Base-by-base conservation (phyloP, 2,797 vertebrate species). In the Xenentodon cancila region DNA sequence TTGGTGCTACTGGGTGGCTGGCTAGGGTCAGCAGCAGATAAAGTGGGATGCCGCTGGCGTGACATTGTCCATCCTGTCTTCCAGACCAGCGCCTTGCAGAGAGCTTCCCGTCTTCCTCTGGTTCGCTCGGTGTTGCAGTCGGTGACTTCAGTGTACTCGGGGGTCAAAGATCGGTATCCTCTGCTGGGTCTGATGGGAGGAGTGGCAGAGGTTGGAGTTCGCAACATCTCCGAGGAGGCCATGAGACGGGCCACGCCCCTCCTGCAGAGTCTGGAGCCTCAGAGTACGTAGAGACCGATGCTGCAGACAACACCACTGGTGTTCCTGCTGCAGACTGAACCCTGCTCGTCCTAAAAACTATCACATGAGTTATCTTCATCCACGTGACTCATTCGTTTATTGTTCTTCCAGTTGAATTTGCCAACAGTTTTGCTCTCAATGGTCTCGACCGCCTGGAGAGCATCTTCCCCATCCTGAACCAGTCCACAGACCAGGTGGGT, bases 361-460 rank as follows among this genome's bases (percentile, higher is more conserved):
- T 22, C 7, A 43, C 18, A 20, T 6, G 7, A 12, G 15, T 8
- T 6, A 7, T 21, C 15, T 55, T n/a, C 17, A 17, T 18, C 21
- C 15, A 20, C 55, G n/a, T 46, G 3, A 47, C 17, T 53, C 3
- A 8, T 7, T 18, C 25, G 3, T 27, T 9, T 52, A 34, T 52
- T 45, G 4, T 44, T 51, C 0, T 51, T 20, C 50, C 74, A 93
- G 93, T 94, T 48, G 81, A 89, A 20, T 68, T 68, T 0, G 84
- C 84, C 12, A 93, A 92, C 64, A 80, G 16, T 12, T 86, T 86
- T 1, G 92, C 84, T 1, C 78, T 91, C 1, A 53, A 72, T 7
- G 89, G 92, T 25, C 75, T 94, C 7, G 88, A 92, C 1, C 75
- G 76, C 56, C 75, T 93, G 71, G 90, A 93, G 72, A 87, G 17